Evolutionary conservation across 2,113 vertebrate genomes (phyloP).

Genomic region (Paedocypris sp.): DNA sequence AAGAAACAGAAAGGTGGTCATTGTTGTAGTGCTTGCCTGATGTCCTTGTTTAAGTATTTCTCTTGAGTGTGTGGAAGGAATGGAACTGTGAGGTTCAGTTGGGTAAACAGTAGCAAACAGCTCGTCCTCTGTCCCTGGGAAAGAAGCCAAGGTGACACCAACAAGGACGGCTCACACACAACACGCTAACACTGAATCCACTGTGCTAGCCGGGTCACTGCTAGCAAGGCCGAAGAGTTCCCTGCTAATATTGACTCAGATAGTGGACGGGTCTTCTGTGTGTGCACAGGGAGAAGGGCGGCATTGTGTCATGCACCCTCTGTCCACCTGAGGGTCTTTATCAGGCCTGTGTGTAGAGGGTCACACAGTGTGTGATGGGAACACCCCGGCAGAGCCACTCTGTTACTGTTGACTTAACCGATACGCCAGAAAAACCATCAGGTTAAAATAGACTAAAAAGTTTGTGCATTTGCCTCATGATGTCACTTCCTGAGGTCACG

Average conservation of each 20-base stretch:
- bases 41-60: no score
- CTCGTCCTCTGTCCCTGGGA: slow-evolving; percentile 14
- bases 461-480: not conserved
- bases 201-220: slow-evolving; percentile 20
- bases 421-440: not conserved
- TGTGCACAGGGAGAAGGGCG: slow-evolving; percentile 1
- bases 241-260: slow-evolving; percentile 26
- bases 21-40: no score
- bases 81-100: slow-evolving; percentile 32
- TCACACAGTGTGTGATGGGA: not conserved
- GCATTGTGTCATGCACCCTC: slow-evolving; percentile 5
- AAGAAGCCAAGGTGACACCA: slow-evolving; percentile 23
- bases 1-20: no score
- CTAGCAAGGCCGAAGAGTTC: slow-evolving; percentile 28
- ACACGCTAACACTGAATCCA: not conserved
- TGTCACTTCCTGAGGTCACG: not conserved
- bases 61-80: no score
- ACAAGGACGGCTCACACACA: slow-evolving; percentile 8
- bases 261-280: not conserved
- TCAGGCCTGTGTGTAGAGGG: slow-evolving; percentile 6
- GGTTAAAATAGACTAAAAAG: not conserved
- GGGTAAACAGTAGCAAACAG: slow-evolving; percentile 23
- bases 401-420: not conserved
- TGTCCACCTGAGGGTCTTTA: not conserved
- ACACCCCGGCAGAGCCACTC: slow-evolving; percentile 2